A percentile compares a stretch with the other conserved stretches of the same genome.
Evolutionary conservation across 1,140 invertebrate genomes (phyloP).

Genomic region (Caenorhabditis inopinata): DNA sequence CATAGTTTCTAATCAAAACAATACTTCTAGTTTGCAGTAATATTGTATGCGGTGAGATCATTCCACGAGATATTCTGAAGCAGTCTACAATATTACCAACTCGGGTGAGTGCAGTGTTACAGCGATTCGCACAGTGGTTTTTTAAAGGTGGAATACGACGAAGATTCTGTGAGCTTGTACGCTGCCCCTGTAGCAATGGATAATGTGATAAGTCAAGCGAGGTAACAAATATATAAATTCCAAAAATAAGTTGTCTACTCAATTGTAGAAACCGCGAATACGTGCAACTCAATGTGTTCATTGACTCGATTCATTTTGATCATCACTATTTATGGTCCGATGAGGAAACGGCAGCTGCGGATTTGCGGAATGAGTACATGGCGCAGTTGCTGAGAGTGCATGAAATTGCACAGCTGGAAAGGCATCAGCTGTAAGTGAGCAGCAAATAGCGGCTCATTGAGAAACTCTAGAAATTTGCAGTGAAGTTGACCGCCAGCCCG

Average conservation of each 20-base stretch:
- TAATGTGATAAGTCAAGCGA: not conserved
- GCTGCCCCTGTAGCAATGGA: not conserved
- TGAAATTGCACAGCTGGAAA: slow-evolving; percentile 11
- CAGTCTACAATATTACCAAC: not conserved
- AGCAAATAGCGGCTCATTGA: not conserved
- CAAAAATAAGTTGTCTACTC: too few relatives aligned
- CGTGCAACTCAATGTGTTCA: slow-evolving; percentile 8
- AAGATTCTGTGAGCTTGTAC: not conserved
- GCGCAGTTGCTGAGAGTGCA: slow-evolving; percentile 3
- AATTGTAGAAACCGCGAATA: not conserved
- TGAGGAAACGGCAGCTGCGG: not conserved
- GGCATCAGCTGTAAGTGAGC: not conserved
- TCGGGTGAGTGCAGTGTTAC: not conserved
- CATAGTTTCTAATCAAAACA: not conserved
- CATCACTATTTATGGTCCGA: slow-evolving; percentile 15
- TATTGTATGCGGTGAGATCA: not conserved
- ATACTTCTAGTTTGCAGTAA: not conserved
- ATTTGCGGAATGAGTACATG: not conserved
- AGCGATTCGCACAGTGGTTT: too few relatives aligned
- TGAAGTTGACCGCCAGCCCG: not conserved
- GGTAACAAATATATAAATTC: not conserved
- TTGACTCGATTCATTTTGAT: not conserved
- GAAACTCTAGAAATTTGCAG: not conserved
- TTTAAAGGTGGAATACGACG: not conserved
- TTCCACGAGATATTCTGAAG: not conserved